A percentile compares a stretch with the other conserved stretches of the same genome.
phyloP scores from a whole-genome alignment of 2,888 invertebrate species.

The Lumbricus terrestris region DNA sequence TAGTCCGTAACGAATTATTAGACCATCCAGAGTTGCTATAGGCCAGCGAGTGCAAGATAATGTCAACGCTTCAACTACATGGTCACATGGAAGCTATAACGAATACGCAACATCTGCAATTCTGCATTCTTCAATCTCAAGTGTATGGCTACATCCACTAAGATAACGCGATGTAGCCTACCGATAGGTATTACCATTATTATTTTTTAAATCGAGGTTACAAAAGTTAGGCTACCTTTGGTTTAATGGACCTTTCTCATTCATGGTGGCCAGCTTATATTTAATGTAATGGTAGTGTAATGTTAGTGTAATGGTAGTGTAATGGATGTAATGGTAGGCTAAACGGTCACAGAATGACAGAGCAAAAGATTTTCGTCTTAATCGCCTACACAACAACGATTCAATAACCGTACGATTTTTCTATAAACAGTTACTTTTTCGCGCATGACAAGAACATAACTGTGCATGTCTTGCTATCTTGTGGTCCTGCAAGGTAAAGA shows the following conservation, averaged over 20 bases:
- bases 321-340: no score
- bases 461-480: neutral
- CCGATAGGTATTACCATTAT: neutral
- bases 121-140: neutral
- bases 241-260: no score
- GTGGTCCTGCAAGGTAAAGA: neutral
- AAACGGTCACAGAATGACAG: neutral
- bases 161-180: neutral
- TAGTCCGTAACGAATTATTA: neutral
- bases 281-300: no score
- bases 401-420: neutral
- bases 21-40: neutral
- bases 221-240: no score
- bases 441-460: neutral
- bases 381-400: neutral
- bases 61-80: neutral
- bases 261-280: no score
- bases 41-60: neutral
- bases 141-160: no score
- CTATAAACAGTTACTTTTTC: neutral
- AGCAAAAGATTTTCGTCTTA: neutral
- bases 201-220: neutral
- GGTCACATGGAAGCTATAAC: no score
- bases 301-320: no score
- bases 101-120: neutral